These are phyloP conservation scores for Forbesichthys agassizii DNA, from an alignment of 2,113 vertebrate genomes.

Conservation along the genomic window DNA sequence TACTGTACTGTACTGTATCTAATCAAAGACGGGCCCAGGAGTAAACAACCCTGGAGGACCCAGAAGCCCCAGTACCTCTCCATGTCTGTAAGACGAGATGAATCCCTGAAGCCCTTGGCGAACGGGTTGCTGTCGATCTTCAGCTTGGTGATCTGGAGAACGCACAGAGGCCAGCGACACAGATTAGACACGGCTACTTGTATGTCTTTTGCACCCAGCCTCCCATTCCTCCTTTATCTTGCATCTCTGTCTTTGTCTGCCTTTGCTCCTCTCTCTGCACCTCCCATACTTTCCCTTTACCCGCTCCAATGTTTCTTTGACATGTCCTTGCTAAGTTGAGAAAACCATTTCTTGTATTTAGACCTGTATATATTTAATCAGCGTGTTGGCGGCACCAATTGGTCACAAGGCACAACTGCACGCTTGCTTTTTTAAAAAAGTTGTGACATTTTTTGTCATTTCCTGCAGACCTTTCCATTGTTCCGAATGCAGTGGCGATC, in stretches of 20 bases:
- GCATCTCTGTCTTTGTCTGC: neutral
- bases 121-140: constrained; percentile 99
- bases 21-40: constrained; percentile 66
- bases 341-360: too few species aligned
- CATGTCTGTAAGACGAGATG: constrained; percentile 97
- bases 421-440: neutral
- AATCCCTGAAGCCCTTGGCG: constrained; percentile 98
- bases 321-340: neutral
- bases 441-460: neutral
- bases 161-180: constrained; percentile 6
- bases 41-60: constrained; percentile 65
- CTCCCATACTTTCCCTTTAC: neutral
- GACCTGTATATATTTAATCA: too few species aligned
- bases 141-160: constrained; percentile 94
- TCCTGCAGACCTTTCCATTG: neutral
- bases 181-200: neutral
- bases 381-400: too few species aligned
- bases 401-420: neutral
- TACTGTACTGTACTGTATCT: constrained; percentile 56
- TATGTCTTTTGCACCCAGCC: neutral
- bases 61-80: constrained; percentile 94
- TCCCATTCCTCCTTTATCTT: too few species aligned
- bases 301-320: constrained; percentile 3
- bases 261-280: neutral
- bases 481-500: too few species aligned